A percentile compares a stretch with the other conserved stretches of the same genome.
These are phyloP conservation scores for Catharus minimus DNA, from an alignment of 2,113 vertebrate genomes.

Conservation along the genomic window DNA sequence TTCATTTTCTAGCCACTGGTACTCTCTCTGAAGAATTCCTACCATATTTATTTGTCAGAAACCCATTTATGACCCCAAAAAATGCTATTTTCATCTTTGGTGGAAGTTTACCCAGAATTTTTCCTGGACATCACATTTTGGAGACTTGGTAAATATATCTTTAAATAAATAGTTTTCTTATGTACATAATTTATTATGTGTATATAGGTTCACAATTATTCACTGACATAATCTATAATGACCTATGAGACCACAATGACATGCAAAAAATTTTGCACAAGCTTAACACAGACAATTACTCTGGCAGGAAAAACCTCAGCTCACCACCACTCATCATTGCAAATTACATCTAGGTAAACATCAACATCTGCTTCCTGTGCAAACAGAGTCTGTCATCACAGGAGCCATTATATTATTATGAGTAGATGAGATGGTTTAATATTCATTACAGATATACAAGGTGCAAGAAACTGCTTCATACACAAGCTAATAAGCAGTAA, in stretches of 20 bases:
- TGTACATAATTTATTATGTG: neutral
- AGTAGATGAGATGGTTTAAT: constrained; percentile 28
- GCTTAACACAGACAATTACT: neutral
- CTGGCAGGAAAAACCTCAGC: neutral
- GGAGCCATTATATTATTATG: neutral
- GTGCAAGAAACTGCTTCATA: neutral
- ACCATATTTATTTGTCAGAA: neutral
- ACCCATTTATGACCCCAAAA: neutral
- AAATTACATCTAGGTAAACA: constrained; percentile 58
- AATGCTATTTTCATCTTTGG: neutral
- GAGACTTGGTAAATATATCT: neutral
- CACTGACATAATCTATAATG: neutral
- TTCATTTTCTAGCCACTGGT: neutral
- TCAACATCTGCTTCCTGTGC: constrained; percentile 50
- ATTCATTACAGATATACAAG: neutral
- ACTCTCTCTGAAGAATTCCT: neutral
- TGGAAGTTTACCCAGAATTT: neutral
- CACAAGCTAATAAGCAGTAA: constrained; percentile 30
- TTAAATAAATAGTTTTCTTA: neutral
- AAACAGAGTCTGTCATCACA: constrained; percentile 43
- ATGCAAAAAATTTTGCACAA: neutral
- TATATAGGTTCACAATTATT: neutral
- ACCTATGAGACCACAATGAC: neutral
- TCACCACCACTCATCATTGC: constrained; percentile 8
- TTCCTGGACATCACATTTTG: neutral